phyloP scores from a whole-genome alignment of 1,140 invertebrate genomes.

The Drosophila baimaii region DNA sequence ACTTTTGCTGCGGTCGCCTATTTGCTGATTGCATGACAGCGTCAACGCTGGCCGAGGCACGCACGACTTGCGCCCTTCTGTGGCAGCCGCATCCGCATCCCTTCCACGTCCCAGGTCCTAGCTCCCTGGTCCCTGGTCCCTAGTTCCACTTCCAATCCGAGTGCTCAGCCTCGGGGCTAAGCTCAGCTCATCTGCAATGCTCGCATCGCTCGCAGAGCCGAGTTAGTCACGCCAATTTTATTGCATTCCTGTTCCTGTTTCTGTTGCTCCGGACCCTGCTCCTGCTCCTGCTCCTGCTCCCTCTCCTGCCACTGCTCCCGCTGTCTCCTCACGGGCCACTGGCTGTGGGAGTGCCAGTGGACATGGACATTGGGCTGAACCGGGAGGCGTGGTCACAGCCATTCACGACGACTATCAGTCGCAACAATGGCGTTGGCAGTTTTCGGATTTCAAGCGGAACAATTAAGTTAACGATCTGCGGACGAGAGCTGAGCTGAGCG shows the following conservation, averaged over 20 bases:
- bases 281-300: neutral
- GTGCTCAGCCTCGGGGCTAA: conserved; percentile 28
- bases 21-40: conserved; percentile 78
- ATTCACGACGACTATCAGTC: conserved; percentile 65
- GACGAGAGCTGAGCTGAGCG: conserved; percentile 62
- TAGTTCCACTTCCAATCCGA: neutral
- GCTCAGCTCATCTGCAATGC: conserved; percentile 41
- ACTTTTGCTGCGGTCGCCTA: conserved; percentile 79
- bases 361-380: neutral
- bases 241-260: conserved; percentile 68
- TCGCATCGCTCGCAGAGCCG: conserved; percentile 33
- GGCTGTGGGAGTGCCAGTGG: neutral
- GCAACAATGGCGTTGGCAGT: conserved; percentile 76
- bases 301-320: neutral
- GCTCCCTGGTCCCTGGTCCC: neutral
- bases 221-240: conserved; percentile 79
- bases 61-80: conserved; percentile 59
- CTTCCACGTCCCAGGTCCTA: too few relatives aligned
- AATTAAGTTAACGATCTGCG: conserved; percentile 82
- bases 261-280: conserved; percentile 28
- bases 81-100: conserved; percentile 13
- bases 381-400: conserved; percentile 16
- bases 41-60: conserved; percentile 64
- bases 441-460: conserved; percentile 80
- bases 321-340: neutral